Conservation (phyloP, 2,888 invertebrate genomes). For the Phortica okadai region DNA sequence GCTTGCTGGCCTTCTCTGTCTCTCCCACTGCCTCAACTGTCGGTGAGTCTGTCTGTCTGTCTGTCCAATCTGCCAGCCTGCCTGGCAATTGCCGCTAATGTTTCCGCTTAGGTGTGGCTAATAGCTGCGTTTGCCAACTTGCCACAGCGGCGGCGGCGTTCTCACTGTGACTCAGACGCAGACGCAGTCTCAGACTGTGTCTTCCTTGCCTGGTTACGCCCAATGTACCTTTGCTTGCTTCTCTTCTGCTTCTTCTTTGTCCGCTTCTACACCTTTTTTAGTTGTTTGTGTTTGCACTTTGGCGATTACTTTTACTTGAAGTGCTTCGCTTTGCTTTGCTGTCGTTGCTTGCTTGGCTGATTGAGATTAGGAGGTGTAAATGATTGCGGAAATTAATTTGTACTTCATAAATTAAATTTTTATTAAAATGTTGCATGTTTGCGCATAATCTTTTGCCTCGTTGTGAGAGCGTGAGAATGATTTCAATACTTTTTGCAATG, state of each 20-base stretch:
- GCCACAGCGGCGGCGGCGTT: background rate
- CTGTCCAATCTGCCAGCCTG: background rate
- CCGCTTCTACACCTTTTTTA: conserved; percentile 11
- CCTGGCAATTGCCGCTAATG: conserved; percentile 60
- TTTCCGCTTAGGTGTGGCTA: conserved; percentile 68
- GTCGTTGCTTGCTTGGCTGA: conserved; percentile 57
- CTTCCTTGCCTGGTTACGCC: conserved; percentile 41
- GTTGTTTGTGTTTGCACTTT: conserved; percentile 38
- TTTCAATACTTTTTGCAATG: background rate
- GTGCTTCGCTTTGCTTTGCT: conserved; percentile 51
- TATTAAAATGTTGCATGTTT: conserved; percentile 60
- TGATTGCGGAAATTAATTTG: conserved; percentile 70
- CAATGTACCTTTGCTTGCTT: background rate
- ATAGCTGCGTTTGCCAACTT: conserved; percentile 46
- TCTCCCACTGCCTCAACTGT: background rate
- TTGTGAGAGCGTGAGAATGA: conserved; percentile 9
- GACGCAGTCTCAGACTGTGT: conserved; percentile 35
- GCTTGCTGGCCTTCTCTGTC: background rate
- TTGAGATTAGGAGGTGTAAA: conserved; percentile 72
- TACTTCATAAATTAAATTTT: conserved; percentile 68
- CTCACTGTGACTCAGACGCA: conserved; percentile 29
- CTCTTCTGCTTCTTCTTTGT: conserved; percentile 26
- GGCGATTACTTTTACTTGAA: conserved; percentile 48
- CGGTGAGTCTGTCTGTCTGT: background rate
- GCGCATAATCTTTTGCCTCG: background rate